phyloP scores from a whole-genome alignment of 2,888 invertebrate genomes.

The Glyphotaelius pellucidus region DNA sequence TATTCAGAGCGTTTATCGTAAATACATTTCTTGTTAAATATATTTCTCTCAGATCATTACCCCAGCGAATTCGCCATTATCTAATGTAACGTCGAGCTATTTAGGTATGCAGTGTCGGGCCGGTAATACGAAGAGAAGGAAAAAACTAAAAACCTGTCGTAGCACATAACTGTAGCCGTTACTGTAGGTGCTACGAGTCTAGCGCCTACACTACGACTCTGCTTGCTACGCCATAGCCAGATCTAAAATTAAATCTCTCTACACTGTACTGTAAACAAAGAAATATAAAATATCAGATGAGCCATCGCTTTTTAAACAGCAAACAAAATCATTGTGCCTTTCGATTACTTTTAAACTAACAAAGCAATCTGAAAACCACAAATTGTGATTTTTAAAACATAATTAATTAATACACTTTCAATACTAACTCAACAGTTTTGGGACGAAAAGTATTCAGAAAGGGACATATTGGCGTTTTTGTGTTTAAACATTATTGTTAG shows the following conservation, averaged over 20 bases:
- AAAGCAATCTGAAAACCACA: not conserved
- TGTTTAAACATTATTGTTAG: not conserved
- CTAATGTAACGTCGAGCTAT: conserved; percentile 48
- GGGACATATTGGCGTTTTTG: too few relatives aligned
- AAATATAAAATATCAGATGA: not conserved
- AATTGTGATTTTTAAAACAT: not conserved
- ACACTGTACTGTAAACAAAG: conserved; percentile 21
- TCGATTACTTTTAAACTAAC: not conserved
- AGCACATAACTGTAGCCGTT: conserved; percentile 53
- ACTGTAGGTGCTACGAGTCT: conserved; percentile 53
- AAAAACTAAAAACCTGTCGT: conserved; percentile 56
- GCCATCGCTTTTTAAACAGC: not conserved
- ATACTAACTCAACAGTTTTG: not conserved
- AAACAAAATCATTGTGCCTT: not conserved
- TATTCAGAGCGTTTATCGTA: conserved; percentile 39
- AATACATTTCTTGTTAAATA: conserved; percentile 51
- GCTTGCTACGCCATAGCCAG: conserved; percentile 57
- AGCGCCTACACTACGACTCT: too few relatives aligned
- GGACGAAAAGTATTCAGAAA: not conserved
- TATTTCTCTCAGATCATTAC: conserved; percentile 57
- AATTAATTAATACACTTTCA: not conserved
- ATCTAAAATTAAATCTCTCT: conserved; percentile 66
- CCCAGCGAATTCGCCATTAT: conserved; percentile 46
- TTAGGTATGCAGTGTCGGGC: conserved; percentile 49
- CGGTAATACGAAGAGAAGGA: conserved; percentile 33